Evolutionary conservation across 2,113 vertebrate species (phyloP).

Genomic region (Dicrurus megarhynchus): DNA sequence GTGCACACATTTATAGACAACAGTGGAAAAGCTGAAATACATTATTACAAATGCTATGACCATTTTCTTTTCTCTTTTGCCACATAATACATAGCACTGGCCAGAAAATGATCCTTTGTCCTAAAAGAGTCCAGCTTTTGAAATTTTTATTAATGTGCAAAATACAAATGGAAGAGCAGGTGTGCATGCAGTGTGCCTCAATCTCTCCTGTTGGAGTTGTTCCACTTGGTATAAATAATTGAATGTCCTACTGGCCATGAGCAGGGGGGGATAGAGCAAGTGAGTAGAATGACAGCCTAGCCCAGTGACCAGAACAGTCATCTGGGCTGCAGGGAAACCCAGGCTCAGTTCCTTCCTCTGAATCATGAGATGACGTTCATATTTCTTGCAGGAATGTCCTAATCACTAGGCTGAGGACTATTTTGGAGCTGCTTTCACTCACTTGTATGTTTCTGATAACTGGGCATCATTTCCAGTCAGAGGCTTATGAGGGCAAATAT

Average conservation of each 20-base stretch:
- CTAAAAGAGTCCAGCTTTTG: neutral
- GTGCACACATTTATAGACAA: neutral
- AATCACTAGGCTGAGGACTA: neutral
- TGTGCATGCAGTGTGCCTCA: neutral
- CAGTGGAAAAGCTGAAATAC: neutral
- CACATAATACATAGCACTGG: neutral
- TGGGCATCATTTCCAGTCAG: neutral
- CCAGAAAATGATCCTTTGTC: neutral
- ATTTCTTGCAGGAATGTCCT: neutral
- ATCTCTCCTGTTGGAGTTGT: conserved; percentile 6
- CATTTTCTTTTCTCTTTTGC: neutral
- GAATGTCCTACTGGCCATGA: neutral
- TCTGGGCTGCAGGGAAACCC: neutral
- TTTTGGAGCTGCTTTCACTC: neutral
- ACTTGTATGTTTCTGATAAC: fast-evolving
- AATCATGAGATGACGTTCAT: fast-evolving
- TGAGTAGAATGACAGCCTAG: neutral
- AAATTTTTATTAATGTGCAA: conserved; percentile 43
- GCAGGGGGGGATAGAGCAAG: neutral
- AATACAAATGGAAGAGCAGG: conserved; percentile 16
- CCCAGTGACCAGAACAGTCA: neutral
- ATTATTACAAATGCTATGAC: neutral
- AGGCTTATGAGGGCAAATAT: neutral
- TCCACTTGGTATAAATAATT: conserved; percentile 34
- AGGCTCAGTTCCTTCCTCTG: neutral